Conservation (phyloP, 2,888 invertebrate species). For the Dryococelus australis region DNA sequence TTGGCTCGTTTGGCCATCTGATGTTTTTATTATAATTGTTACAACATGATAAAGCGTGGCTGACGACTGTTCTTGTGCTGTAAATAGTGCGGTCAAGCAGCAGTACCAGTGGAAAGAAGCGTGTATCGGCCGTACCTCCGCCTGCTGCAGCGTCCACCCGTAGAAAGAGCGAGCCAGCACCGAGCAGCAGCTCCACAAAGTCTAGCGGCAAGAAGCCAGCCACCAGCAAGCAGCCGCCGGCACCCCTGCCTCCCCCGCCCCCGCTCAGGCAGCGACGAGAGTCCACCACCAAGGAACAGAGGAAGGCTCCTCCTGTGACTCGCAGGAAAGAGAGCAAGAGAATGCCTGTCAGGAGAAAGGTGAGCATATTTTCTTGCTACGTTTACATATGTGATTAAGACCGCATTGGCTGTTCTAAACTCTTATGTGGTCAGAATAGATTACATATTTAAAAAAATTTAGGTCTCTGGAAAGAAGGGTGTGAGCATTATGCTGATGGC, state of each 20-base stretch:
- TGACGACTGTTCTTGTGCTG: constrained; percentile 51
- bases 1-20: background rate
- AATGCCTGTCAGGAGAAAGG: constrained; percentile 41
- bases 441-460: too few relatives aligned
- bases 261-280: constrained; percentile 57
- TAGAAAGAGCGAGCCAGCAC: constrained; percentile 40
- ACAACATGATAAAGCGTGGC: constrained; percentile 65
- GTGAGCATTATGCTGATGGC: too few relatives aligned
- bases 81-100: background rate
- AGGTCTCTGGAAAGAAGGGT: too few relatives aligned
- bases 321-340: constrained; percentile 40
- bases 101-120: background rate
- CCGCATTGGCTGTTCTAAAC: too few relatives aligned
- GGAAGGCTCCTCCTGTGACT: constrained; percentile 49
- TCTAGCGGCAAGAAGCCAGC: constrained; percentile 59
- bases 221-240: constrained; percentile 56
- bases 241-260: background rate
- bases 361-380: constrained; percentile 23
- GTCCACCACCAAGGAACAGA: constrained; percentile 57
- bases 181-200: constrained; percentile 48
- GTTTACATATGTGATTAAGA: too few relatives aligned
- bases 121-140: background rate
- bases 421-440: too few relatives aligned
- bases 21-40: constrained; percentile 45
- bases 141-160: constrained; percentile 22